phyloP scores from a whole-genome alignment of 2,113 vertebrate genomes.

The Petromus typicus region DNA sequence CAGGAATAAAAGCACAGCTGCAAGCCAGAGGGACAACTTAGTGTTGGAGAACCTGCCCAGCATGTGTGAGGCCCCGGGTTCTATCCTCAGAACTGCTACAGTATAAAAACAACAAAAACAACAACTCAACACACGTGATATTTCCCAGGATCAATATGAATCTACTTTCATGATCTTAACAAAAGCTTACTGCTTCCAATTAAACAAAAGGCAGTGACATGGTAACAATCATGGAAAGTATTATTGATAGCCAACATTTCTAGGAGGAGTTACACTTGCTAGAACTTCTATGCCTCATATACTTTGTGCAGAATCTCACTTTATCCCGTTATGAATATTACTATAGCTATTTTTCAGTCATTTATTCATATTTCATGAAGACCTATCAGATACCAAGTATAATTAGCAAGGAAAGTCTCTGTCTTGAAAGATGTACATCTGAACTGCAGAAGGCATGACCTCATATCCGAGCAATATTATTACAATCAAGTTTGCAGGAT shows the following conservation, averaged over 20 bases:
- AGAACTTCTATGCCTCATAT: not conserved
- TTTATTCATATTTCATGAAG: not conserved
- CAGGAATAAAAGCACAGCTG: not conserved
- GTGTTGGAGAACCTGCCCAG: too few relatives aligned
- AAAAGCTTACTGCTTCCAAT: not conserved
- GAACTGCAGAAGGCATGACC: not conserved
- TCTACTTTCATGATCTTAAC: not conserved
- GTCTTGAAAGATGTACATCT: not conserved
- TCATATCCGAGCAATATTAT: not conserved
- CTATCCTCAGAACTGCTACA: not conserved
- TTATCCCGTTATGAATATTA: not conserved
- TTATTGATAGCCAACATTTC: not conserved
- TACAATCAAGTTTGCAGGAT: not conserved
- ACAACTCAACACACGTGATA: not conserved
- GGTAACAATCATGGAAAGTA: not conserved
- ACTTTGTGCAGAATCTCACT: not conserved
- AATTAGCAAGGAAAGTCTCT: not conserved
- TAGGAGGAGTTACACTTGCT: not conserved
- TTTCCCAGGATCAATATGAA: not conserved
- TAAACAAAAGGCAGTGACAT: not conserved
- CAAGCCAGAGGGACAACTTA: not conserved
- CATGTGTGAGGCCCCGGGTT: too few relatives aligned
- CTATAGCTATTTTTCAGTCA: not conserved
- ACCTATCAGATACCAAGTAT: not conserved
- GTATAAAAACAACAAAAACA: too few relatives aligned